Percentiles rank a stretch among this genome's conserved stretches.
Evolutionary conservation across 2,113 vertebrate species (phyloP).

Genomic region (Procavia capensis): DNA sequence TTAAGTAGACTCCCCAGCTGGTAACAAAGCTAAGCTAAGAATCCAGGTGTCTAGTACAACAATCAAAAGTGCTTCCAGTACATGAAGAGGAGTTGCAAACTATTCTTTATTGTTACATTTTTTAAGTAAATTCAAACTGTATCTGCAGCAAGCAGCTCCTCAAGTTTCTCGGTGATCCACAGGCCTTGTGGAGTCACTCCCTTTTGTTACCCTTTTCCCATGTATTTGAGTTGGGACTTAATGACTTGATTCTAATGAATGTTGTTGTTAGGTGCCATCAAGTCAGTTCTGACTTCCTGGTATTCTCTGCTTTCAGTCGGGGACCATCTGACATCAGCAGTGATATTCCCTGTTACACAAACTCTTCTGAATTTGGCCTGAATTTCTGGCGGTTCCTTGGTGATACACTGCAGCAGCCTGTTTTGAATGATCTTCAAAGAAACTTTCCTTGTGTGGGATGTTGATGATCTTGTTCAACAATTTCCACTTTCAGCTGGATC

Average conservation of each 20-base stretch:
- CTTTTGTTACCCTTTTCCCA: not conserved
- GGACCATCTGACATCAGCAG: no score
- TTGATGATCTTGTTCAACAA: no score
- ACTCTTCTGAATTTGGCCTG: no score
- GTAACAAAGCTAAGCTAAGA: not conserved
- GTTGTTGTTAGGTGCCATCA: no score
- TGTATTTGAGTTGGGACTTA: not conserved
- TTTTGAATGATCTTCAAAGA: no score
- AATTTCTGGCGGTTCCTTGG: no score
- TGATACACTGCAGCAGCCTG: no score
- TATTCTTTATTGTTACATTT: not conserved
- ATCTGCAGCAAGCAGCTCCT: not conserved
- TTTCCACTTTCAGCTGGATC: no score
- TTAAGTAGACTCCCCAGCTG: not conserved
- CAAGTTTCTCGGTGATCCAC: not conserved
- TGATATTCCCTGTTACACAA: no score
- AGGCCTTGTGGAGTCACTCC: not conserved
- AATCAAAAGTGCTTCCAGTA: not conserved
- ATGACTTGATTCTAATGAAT: not conserved
- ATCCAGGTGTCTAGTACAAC: not conserved
- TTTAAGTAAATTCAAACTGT: not conserved
- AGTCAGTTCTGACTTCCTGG: no score
- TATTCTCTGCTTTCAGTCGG: no score
- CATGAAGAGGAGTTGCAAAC: not conserved
- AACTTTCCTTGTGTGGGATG: no score